Evolutionary conservation across 2,888 invertebrate genomes (phyloP).

Genomic region (Podabrus alpinus): DNA sequence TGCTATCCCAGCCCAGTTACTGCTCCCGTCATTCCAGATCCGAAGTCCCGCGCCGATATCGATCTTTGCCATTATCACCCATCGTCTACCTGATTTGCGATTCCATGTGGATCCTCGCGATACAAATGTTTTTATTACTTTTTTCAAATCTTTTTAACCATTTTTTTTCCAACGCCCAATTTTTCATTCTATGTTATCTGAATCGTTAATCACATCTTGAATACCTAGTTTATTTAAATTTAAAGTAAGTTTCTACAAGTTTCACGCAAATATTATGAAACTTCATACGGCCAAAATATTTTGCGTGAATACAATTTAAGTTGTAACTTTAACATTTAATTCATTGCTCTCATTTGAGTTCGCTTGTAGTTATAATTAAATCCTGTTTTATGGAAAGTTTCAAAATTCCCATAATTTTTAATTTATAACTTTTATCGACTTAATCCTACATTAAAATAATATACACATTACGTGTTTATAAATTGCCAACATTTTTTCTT

Average conservation of each 20-base stretch:
- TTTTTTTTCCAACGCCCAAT: neutral
- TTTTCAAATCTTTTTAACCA: neutral
- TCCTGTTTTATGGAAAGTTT: neutral
- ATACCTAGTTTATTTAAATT: neutral
- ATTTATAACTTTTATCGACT: neutral
- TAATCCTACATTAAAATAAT: neutral
- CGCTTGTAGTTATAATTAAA: neutral
- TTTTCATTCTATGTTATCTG: neutral
- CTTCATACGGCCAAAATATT: conserved; percentile 22
- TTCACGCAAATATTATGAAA: conserved; percentile 22
- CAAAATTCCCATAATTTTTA: neutral
- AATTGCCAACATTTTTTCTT: neutral
- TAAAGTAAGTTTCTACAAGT: neutral
- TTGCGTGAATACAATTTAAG: conserved; percentile 10
- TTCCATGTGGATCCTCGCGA: conserved; percentile 30
- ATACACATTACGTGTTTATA: neutral
- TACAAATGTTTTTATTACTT: conserved; percentile 10
- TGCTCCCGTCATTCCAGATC: conserved; percentile 37
- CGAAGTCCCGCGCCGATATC: conserved; percentile 42
- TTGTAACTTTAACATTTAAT: neutral
- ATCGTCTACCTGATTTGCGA: conserved; percentile 37
- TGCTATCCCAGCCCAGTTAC: conserved; percentile 51
- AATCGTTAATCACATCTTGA: neutral
- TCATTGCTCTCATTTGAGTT: neutral
- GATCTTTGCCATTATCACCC: conserved; percentile 39